A percentile compares a stretch with the other conserved stretches of the same genome.
phyloP scores from a whole-genome alignment of 2,113 vertebrate species.

The Trogon surrucura region DNA sequence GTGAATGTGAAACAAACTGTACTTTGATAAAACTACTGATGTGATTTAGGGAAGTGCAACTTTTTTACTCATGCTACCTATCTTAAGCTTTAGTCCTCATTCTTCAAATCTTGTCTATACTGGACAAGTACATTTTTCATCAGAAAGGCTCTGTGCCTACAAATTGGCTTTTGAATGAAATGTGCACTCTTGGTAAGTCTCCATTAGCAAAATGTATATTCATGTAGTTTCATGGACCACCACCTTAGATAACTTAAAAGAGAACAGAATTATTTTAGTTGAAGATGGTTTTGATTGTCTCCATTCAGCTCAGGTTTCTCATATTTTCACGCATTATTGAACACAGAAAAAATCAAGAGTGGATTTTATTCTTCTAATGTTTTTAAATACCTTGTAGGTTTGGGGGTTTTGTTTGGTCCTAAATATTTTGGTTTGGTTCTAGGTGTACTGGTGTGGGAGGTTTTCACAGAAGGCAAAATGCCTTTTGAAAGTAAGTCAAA shows the following conservation, averaged over 20 bases:
- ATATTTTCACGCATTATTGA: not conserved
- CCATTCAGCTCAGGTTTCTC: not conserved
- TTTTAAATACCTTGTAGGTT: not conserved
- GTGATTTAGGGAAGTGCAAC: not conserved
- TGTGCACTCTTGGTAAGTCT: not conserved
- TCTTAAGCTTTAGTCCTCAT: not conserved
- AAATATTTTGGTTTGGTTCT: conserved; percentile 3
- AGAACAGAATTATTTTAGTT: not conserved
- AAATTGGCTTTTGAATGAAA: not conserved
- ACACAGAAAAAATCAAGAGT: not conserved
- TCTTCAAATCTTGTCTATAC: not conserved
- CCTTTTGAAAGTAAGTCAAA: conserved; percentile 87
- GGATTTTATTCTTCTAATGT: not conserved
- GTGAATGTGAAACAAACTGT: not conserved
- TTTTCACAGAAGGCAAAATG: conserved; percentile 87
- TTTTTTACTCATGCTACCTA: not conserved
- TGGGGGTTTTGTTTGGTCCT: not conserved
- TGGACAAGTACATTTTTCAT: not conserved
- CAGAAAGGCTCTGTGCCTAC: not conserved
- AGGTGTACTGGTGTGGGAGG: conserved; percentile 93
- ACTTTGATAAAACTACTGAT: not conserved
- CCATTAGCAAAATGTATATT: not conserved
- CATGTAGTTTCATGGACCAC: not conserved
- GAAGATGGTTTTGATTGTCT: not conserved
- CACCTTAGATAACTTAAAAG: not conserved